Conservation (phyloP, 1,140 invertebrate species). For the Zophobas atratus region DNA sequence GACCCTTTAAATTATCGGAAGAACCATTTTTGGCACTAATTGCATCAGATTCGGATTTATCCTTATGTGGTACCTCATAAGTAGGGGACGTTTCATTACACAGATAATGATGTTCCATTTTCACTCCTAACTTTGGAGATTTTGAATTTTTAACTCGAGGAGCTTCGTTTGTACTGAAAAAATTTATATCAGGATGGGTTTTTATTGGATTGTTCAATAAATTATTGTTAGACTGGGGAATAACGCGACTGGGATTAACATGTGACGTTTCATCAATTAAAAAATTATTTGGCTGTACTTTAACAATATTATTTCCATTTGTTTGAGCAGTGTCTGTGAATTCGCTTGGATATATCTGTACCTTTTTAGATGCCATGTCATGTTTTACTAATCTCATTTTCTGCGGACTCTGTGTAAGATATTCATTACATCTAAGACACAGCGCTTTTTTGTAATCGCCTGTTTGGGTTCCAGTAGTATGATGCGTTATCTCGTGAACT, state of each 20-base stretch:
- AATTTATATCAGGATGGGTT: slow-evolving; percentile 48
- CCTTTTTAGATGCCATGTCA: slow-evolving; percentile 2
- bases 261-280: slow-evolving; percentile 52
- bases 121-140: slow-evolving; percentile 16
- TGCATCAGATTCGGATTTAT: slow-evolving; percentile 64
- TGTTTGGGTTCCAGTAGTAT: slow-evolving; percentile 76
- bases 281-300: slow-evolving; percentile 67
- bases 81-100: slow-evolving; percentile 67
- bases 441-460: slow-evolving; percentile 71
- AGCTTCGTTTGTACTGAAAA: slow-evolving; percentile 31
- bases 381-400: slow-evolving; percentile 25
- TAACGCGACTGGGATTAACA: slow-evolving; percentile 1
- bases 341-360: slow-evolving; percentile 24
- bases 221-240: slow-evolving; percentile 6
- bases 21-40: slow-evolving; percentile 57
- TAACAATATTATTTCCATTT: slow-evolving; percentile 64
- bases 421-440: slow-evolving; percentile 73
- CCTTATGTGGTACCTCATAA: slow-evolving; percentile 61
- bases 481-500: slow-evolving; percentile 73
- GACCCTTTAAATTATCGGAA: slow-evolving; percentile 69
- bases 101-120: slow-evolving; percentile 72
- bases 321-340: slow-evolving; percentile 26
- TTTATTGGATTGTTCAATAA: slow-evolving; percentile 31
- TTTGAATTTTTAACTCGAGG: slow-evolving; percentile 21
- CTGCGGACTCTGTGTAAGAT: slow-evolving; percentile 50